Evolutionary conservation across 2,888 invertebrate genomes (phyloP), one percentile per base, ranked within the genome.

Genomic region (Drosophila niveifrons): DNA sequence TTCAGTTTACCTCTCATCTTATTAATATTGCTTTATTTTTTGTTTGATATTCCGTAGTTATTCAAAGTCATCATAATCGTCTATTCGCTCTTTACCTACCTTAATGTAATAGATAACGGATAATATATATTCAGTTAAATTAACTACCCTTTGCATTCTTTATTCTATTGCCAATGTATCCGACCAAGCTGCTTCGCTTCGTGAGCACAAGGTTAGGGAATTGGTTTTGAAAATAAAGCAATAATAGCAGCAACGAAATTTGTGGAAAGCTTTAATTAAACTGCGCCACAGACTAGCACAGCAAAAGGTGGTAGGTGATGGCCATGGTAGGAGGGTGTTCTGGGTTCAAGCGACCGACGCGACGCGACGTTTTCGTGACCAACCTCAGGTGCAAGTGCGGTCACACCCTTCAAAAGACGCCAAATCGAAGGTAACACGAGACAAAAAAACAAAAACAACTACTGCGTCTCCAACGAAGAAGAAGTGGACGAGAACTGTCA

Each of bases 201-300:
- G 43, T 23, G 10, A 23, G 10, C 18, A 15, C 34, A 36, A 36
- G 63, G 56, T 52, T 34, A 18, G 28, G 46, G 34, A 62, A 13
- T 63, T 58, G 78, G 34, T 67, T 67, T 62, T 39, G 48, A 61
- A 71, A 79, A 85, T 72, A 70, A 72, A 74, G 82, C 78, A 77
- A 86, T 85, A 77, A 82, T 75, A 65, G 53, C 52, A 55, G 64
- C 66, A 63, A 61, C 75, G 69, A 87, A 84, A 68, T 78, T 86
- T 88, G 61, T 69, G 69, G 64, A 65, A 64, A 83, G 83, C 88
- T 83, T 83, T 88, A 88, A 88, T 88, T 88, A 88, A 88, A 82
- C 82, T 66, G 64, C 71, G 73, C 74, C 75, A 71, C 66, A 72
- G 67, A 62, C 64, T 44, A 55, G 50, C 34, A 63, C 39, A 62